These are phyloP conservation scores for Andrena bucephala DNA, from an alignment of 2,888 invertebrate species.

Conservation along the genomic window DNA sequence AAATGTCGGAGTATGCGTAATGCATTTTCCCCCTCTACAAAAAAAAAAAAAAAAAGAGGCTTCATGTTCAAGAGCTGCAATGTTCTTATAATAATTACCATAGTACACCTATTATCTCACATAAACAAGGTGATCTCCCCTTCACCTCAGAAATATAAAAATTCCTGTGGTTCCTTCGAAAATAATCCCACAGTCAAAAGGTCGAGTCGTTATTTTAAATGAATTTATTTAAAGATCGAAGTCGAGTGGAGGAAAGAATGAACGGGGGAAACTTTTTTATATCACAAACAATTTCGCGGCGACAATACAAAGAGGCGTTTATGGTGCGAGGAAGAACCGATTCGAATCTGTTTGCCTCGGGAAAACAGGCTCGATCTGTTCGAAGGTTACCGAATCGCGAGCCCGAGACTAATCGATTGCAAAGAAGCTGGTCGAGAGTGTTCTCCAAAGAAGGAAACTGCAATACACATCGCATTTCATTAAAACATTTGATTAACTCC, in stretches of 20 bases:
- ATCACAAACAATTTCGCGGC: conserved; percentile 40
- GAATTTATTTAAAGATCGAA: neutral
- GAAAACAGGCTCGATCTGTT: conserved; percentile 69
- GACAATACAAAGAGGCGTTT: conserved; percentile 58
- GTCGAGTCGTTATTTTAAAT: neutral
- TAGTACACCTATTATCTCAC: too few relatives aligned
- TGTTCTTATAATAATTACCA: too few relatives aligned
- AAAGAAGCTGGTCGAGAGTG: conserved; percentile 69
- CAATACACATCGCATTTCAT: conserved; percentile 62
- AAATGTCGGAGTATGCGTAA: too few relatives aligned
- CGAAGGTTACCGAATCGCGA: conserved; percentile 66
- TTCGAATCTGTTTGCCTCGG: conserved; percentile 70
- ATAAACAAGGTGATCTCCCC: too few relatives aligned
- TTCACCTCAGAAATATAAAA: too few relatives aligned
- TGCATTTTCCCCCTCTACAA: too few relatives aligned
- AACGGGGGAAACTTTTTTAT: conserved; percentile 17
- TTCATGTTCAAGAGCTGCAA: too few relatives aligned
- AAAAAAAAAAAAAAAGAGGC: too few relatives aligned
- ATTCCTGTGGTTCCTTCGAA: too few relatives aligned
- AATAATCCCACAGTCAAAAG: too few relatives aligned
- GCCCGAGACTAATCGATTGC: conserved; percentile 75
- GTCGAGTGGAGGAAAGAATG: neutral
- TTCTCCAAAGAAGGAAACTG: conserved; percentile 77
- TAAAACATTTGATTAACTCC: neutral
- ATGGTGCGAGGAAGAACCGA: conserved; percentile 56